Evolutionary conservation across 2,113 vertebrate species (phyloP).

Genomic region (Prunella fulvescens): DNA sequence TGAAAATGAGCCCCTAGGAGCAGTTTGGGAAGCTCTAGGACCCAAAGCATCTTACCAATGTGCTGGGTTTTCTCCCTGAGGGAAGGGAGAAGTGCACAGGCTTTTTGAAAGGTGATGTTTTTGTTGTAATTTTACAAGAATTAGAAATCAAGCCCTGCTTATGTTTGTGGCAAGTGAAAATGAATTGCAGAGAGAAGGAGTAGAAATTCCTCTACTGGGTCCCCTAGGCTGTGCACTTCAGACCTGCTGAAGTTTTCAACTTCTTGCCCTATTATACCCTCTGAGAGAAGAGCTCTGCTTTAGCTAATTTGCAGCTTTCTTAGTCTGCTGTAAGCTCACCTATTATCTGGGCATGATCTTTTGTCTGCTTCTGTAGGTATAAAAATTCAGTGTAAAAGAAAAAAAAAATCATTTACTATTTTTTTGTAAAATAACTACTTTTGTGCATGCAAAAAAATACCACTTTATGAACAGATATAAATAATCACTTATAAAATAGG

Average conservation of each 20-base stretch:
- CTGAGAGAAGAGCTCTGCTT: neutral
- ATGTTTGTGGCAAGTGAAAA: neutral
- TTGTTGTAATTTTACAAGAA: neutral
- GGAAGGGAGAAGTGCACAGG: neutral
- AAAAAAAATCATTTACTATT: neutral
- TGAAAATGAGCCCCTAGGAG: conserved; percentile 1
- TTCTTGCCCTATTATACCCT: neutral
- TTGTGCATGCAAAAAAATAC: neutral
- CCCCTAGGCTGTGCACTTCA: neutral
- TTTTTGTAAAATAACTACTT: neutral
- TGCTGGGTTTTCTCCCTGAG: neutral
- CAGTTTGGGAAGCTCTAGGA: neutral
- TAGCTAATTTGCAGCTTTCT: neutral
- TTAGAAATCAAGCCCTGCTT: neutral
- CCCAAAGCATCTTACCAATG: neutral
- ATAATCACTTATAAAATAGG: neutral
- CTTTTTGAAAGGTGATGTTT: neutral
- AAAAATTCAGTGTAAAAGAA: neutral
- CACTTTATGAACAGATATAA: neutral
- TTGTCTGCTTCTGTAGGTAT: neutral
- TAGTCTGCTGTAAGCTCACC: neutral
- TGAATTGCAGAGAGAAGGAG: neutral
- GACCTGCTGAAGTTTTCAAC: neutral
- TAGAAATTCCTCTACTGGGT: neutral
- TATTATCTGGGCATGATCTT: neutral